Percentiles rank a stretch among this genome's conserved stretches.
Conservation (phyloP, 1,140 invertebrate genomes). For the Apis cerana region DNA sequence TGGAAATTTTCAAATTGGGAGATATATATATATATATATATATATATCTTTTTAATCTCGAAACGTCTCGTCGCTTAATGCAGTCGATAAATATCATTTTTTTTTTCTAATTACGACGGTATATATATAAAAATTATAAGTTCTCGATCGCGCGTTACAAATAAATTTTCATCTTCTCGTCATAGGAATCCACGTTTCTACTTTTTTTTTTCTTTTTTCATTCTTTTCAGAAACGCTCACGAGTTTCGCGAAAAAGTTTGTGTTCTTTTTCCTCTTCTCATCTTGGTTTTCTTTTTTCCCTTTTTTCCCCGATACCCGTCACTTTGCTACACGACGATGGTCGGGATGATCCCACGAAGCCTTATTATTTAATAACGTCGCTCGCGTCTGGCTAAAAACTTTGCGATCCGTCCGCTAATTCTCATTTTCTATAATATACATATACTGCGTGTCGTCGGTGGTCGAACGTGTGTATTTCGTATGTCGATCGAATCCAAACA, state of each 20-base stretch:
- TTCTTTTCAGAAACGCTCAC: neutral
- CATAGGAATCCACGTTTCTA: constrained; percentile 32
- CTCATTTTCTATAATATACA: constrained; percentile 33
- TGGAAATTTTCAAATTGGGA: neutral
- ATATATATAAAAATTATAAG: constrained; percentile 40
- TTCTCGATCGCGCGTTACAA: constrained; percentile 25
- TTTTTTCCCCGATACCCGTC: neutral
- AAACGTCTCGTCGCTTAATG: neutral
- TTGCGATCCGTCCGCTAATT: constrained; percentile 14
- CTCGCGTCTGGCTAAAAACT: constrained; percentile 17
- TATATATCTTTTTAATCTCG: neutral
- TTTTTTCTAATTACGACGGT: neutral
- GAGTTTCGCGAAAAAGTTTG: neutral
- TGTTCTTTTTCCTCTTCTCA: neutral
- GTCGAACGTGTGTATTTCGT: constrained; percentile 28
- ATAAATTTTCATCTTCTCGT: constrained; percentile 9
- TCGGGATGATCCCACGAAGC: constrained; percentile 5
- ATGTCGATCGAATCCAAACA: constrained; percentile 38
- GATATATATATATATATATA: too few relatives aligned
- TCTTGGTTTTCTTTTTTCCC: too few relatives aligned
- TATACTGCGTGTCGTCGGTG: constrained; percentile 37
- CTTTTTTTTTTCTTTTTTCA: too few relatives aligned
- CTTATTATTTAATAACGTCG: neutral
- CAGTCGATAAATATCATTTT: constrained; percentile 10
- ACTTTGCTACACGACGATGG: constrained; percentile 7